phyloP scores from a whole-genome alignment of 37 sponge, comb jelly and placozoan species.

The Chondrilla cf. caribensis region DNA sequence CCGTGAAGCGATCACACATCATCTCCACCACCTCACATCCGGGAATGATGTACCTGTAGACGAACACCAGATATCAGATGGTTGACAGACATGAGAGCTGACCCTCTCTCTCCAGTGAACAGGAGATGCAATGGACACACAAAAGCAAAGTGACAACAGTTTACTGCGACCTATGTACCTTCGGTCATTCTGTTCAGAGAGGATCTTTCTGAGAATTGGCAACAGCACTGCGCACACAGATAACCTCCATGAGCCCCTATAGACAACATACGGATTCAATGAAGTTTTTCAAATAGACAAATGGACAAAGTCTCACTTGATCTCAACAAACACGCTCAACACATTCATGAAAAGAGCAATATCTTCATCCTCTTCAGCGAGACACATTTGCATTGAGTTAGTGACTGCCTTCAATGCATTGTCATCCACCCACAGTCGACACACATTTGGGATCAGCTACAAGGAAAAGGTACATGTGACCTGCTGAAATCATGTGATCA shows the following conservation, averaged over 20 bases:
- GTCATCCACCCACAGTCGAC: conserved; percentile 12
- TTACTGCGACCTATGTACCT: background rate
- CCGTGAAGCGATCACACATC: conserved; percentile 4
- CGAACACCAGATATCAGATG: too few species aligned
- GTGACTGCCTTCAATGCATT: background rate
- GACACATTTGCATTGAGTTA: conserved; percentile 11
- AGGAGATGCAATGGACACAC: too few species aligned
- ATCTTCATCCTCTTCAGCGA: conserved; percentile 1
- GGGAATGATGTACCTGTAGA: background rate
- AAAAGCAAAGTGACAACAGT: too few species aligned
- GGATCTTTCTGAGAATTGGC: background rate
- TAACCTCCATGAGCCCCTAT: conserved; percentile 6
- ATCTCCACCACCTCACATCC: conserved; percentile 6
- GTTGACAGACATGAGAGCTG: too few species aligned
- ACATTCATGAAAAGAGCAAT: background rate
- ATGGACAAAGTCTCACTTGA: too few species aligned
- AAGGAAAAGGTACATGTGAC: background rate
- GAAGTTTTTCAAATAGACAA: too few species aligned
- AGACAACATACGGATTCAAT: background rate
- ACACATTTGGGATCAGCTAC: conserved; percentile 12
- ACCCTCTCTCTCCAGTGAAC: too few species aligned
- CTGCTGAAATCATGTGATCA: background rate
- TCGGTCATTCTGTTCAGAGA: background rate
- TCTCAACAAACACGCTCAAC: background rate
- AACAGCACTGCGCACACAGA: conserved; percentile 12